phyloP scores from a whole-genome alignment of 2,888 invertebrate genomes.

The Ligdia adustata region DNA sequence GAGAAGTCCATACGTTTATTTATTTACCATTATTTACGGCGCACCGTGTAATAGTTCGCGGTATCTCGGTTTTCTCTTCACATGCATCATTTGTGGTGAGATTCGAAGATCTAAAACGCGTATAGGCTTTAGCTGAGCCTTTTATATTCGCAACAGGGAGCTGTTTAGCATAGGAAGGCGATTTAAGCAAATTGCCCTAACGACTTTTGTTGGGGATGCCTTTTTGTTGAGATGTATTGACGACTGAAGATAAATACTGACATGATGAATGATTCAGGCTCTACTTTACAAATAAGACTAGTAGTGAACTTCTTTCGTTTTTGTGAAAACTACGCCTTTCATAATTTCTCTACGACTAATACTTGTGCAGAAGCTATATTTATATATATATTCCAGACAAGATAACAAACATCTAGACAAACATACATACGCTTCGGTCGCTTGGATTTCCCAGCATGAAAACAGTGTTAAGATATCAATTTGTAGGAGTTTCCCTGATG shows the following conservation, averaged over 20 bases:
- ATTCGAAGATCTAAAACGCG: conserved; percentile 59
- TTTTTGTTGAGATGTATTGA: conserved; percentile 62
- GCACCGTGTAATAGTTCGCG: conserved; percentile 72
- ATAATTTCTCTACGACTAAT: no score
- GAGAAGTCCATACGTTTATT: conserved; percentile 72
- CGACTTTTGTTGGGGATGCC: conserved; percentile 69
- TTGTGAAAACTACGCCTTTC: no score
- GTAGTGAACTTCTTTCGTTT: no score
- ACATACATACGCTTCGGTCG: no score
- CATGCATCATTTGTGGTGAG: conserved; percentile 70
- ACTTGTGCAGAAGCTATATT: no score
- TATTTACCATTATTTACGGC: conserved; percentile 82
- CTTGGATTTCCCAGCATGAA: no score
- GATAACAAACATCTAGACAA: no score
- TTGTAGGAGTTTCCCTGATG: no score
- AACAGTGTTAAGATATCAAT: no score
- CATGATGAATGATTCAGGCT: background rate
- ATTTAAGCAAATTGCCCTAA: conserved; percentile 78
- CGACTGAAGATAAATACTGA: conserved; percentile 34
- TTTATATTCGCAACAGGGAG: conserved; percentile 68
- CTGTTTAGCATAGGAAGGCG: conserved; percentile 78
- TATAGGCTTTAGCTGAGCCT: conserved; percentile 42
- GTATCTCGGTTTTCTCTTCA: conserved; percentile 72
- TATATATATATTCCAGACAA: no score
- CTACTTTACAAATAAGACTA: no score